Evolutionary conservation across 64 coral and sea anemone genomes (phyloP).

Genomic region (Pocillopora damicornis): DNA sequence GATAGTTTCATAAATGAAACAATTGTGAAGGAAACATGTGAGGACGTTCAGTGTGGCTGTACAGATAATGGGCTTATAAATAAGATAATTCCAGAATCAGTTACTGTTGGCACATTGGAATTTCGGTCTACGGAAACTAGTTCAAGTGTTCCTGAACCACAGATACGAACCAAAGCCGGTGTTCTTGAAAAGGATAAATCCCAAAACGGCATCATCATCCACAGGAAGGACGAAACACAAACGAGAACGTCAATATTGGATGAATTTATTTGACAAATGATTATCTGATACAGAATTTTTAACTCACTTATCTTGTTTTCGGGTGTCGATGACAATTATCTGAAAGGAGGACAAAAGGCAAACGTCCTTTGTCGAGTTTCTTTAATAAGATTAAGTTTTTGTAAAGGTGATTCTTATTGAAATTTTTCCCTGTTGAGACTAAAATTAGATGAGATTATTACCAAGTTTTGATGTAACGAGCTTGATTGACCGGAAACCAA

Average conservation of each 20-base stretch:
- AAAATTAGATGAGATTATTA: too few relatives aligned
- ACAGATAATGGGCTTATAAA: neutral
- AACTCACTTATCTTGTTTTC: neutral
- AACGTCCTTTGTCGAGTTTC: too few relatives aligned
- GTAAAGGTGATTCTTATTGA: too few relatives aligned
- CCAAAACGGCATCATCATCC: neutral
- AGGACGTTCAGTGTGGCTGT: neutral
- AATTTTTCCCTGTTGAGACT: too few relatives aligned
- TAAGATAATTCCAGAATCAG: neutral
- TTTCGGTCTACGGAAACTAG: neutral
- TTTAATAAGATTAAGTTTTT: too few relatives aligned
- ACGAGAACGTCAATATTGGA: conserved; percentile 9
- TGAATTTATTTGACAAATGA: conserved; percentile 11
- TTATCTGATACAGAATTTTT: neutral
- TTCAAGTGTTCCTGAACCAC: neutral
- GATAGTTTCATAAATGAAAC: neutral
- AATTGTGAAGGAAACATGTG: neutral
- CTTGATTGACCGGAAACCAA: too few relatives aligned
- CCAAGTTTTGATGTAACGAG: too few relatives aligned
- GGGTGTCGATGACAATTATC: too few relatives aligned
- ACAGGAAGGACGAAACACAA: neutral
- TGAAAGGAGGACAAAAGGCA: too few relatives aligned
- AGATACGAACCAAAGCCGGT: too few relatives aligned
- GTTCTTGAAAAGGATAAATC: neutral
- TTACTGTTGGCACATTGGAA: neutral